Evolutionary conservation across 2,113 vertebrate species (phyloP).

Genomic region (Galbula dea): DNA sequence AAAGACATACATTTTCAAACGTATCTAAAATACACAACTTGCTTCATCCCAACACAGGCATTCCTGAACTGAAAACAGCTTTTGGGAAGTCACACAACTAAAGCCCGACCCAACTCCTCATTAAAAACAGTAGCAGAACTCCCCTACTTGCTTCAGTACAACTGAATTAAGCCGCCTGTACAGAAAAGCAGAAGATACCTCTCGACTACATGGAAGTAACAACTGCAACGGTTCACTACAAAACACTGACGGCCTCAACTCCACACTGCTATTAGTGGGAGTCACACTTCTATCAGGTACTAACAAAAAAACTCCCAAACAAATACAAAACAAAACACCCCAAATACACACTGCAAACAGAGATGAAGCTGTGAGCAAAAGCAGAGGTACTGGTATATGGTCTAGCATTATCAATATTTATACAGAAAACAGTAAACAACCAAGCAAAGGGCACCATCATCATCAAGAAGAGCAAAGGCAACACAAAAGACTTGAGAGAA

Average conservation of each 20-base stretch:
- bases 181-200: background rate
- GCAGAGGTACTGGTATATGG: background rate
- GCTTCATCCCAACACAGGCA: fast-evolving
- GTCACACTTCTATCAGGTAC: background rate
- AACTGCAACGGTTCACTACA: background rate
- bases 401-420: background rate
- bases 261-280: background rate
- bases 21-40: background rate
- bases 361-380: background rate
- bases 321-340: background rate
- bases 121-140: background rate
- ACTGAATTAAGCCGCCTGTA: background rate
- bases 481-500: background rate
- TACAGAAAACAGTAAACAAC: background rate
- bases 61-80: background rate
- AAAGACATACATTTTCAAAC: background rate
- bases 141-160: background rate
- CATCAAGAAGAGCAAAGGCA: background rate
- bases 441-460: background rate
- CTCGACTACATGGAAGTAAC: background rate
- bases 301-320: background rate
- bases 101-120: background rate
- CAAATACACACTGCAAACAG: background rate
- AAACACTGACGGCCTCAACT: background rate
- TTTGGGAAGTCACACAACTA: background rate